Percentiles rank a stretch among this genome's conserved stretches.
These are phyloP conservation scores for Vespertilio murinus DNA, from an alignment of 2,797 vertebrate species.

Conservation along the genomic window DNA sequence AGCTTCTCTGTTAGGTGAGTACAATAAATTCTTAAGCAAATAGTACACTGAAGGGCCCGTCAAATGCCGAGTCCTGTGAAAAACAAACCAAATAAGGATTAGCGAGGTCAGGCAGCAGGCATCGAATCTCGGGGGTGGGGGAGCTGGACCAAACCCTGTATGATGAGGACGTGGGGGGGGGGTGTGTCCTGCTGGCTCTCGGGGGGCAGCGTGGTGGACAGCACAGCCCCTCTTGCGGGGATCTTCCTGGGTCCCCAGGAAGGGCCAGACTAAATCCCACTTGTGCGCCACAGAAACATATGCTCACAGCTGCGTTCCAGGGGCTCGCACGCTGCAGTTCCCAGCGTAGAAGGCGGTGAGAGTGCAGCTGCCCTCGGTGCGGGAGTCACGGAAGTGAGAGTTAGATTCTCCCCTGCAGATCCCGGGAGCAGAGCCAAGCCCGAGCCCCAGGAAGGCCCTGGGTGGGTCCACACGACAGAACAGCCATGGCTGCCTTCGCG, in stretches of 20 bases:
- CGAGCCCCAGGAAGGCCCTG: not conserved
- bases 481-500: not conserved
- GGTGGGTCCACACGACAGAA: not conserved
- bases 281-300: not conserved
- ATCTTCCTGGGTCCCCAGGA: not conserved
- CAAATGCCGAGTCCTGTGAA: not conserved
- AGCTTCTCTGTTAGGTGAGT: conserved; percentile 29
- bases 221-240: not conserved
- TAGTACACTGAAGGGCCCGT: not conserved
- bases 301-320: not conserved
- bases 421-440: not conserved
- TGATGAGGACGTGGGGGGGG: not conserved
- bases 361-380: not conserved
- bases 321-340: not conserved
- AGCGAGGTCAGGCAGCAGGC: not conserved
- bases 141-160: not conserved
- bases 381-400: not conserved
- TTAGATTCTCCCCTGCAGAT: not conserved
- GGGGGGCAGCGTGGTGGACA: no score
- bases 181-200: not conserved
- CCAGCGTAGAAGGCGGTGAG: not conserved
- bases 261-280: not conserved
- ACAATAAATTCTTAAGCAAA: conserved; percentile 30
- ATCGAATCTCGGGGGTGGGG: not conserved
- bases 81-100: conserved; percentile 37